Evolutionary conservation across 2,888 invertebrate species (phyloP).

Genomic region (Archips crataeganus): DNA sequence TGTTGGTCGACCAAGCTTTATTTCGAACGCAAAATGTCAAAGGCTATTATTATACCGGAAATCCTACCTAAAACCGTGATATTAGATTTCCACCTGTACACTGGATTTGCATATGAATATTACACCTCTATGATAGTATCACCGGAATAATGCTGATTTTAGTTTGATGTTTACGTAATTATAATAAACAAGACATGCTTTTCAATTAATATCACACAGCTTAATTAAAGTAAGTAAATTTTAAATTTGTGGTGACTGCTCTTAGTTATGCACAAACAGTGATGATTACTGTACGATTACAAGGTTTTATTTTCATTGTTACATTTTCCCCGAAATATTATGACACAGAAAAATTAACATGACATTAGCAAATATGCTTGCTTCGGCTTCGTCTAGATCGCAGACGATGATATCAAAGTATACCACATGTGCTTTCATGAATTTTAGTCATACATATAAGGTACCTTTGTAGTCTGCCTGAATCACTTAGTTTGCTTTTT

Average conservation of each 20-base stretch:
- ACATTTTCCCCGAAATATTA: slow-evolving; percentile 23
- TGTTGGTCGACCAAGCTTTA: slow-evolving; percentile 47
- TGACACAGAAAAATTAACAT: slow-evolving; percentile 26
- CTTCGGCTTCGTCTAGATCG: slow-evolving; percentile 57
- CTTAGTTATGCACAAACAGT: not conserved
- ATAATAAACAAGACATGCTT: not conserved
- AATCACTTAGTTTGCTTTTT: slow-evolving; percentile 19
- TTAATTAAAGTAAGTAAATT: too few relatives aligned
- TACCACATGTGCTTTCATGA: slow-evolving; percentile 59
- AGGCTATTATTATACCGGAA: slow-evolving; percentile 47
- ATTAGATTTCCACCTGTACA: slow-evolving; percentile 19
- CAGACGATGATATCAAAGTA: slow-evolving; percentile 65
- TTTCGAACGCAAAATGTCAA: slow-evolving; percentile 50
- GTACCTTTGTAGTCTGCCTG: slow-evolving; percentile 31
- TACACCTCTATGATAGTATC: slow-evolving; percentile 10
- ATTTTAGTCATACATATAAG: slow-evolving; percentile 53
- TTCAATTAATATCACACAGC: too few relatives aligned
- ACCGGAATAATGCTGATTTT: slow-evolving; percentile 27
- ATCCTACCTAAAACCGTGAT: slow-evolving; percentile 25
- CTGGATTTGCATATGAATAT: slow-evolving; percentile 37
- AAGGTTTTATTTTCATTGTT: not conserved
- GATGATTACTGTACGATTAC: not conserved
- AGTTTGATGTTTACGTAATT: slow-evolving; percentile 11
- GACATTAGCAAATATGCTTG: slow-evolving; percentile 28
- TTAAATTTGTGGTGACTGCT: not conserved